Evolutionary conservation across 2,113 vertebrate genomes (phyloP).

Genomic region (Copsychus sechellarum): DNA sequence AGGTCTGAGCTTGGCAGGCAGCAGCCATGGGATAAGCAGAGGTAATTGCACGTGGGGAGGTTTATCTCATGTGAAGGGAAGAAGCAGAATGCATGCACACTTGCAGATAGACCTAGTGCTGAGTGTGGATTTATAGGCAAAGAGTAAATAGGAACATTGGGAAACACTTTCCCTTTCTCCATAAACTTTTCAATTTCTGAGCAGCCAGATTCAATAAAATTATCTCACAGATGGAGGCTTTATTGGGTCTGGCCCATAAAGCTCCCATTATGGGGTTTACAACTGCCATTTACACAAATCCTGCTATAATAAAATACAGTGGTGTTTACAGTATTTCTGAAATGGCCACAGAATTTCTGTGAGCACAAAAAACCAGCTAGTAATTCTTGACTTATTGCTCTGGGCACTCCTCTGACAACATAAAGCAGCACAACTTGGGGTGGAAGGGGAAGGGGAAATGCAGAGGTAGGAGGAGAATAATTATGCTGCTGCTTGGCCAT

Average conservation of each 20-base stretch:
- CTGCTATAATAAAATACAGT: conserved; percentile 51
- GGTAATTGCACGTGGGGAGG: background rate
- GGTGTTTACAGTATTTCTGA: conserved; percentile 43
- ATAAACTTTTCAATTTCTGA: conserved; percentile 51
- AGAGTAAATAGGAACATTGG: background rate
- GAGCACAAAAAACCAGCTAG: background rate
- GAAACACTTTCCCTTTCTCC: conserved; percentile 7
- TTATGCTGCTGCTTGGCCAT: background rate
- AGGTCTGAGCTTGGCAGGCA: background rate
- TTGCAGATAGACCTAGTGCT: background rate
- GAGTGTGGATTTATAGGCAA: background rate
- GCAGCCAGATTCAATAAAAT: conserved; percentile 39
- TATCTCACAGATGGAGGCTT: conserved; percentile 43
- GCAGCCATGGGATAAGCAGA: background rate
- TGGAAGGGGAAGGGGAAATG: background rate
- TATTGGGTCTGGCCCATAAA: conserved; percentile 52
- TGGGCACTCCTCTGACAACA: background rate
- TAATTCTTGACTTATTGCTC: conserved; percentile 30
- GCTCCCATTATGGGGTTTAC: conserved; percentile 29
- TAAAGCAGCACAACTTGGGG: background rate
- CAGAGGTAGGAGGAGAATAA: background rate
- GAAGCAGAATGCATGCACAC: background rate
- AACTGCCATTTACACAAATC: conserved; percentile 39
- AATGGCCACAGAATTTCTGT: background rate
- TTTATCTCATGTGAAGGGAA: background rate